phyloP scores from a whole-genome alignment of 2,113 vertebrate genomes.

The Raja brachyura region DNA sequence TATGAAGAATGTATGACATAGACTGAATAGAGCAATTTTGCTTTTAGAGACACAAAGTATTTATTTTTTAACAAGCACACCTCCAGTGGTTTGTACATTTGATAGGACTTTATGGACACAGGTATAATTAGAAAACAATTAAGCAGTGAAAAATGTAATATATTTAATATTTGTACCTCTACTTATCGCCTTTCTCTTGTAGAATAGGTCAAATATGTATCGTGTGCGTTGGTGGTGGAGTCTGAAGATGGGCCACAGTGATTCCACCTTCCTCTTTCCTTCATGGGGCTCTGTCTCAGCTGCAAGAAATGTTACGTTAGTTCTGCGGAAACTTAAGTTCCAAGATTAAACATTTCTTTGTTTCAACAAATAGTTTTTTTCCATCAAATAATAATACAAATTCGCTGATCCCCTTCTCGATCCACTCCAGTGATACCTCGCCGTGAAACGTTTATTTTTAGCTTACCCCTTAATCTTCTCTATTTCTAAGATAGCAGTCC shows the following conservation, averaged over 20 bases:
- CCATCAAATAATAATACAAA: not conserved
- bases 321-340: not conserved
- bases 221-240: constrained; percentile 94
- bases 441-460: too few relatives aligned
- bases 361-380: not conserved
- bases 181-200: constrained; percentile 95
- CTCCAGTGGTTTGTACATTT: not conserved
- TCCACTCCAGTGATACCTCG: too few relatives aligned
- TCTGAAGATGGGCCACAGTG: constrained; percentile 95
- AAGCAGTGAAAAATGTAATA: not conserved
- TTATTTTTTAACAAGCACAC: not conserved
- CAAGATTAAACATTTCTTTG: not conserved
- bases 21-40: not conserved
- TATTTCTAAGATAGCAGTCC: too few relatives aligned
- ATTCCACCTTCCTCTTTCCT: constrained; percentile 91
- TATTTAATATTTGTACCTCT: constrained; percentile 64
- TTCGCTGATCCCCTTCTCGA: not conserved
- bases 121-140: not conserved
- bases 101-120: not conserved
- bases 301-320: constrained; percentile 42
- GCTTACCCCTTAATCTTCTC: too few relatives aligned
- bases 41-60: not conserved
- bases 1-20: not conserved
- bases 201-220: constrained; percentile 94
- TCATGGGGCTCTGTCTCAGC: constrained; percentile 95